Evolutionary conservation across 2,888 invertebrate species (phyloP).

Genomic region (Mechanitis messenoides): DNA sequence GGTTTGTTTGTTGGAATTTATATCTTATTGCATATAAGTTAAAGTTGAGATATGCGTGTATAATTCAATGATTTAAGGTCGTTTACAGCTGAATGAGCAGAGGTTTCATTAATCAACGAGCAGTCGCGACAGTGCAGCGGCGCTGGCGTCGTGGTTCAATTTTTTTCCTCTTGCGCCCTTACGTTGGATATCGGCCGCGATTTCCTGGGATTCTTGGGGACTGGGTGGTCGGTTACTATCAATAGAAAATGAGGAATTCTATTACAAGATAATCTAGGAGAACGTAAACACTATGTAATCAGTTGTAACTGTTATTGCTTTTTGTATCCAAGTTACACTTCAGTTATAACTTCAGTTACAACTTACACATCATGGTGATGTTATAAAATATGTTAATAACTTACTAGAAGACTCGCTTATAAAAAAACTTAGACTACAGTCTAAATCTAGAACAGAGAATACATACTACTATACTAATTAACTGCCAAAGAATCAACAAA

Average conservation of each 20-base stretch:
- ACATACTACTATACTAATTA: no score
- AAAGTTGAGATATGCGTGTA: constrained; percentile 30
- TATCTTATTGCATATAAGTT: neutral
- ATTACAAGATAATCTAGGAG: constrained; percentile 1
- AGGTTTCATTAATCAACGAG: constrained; percentile 73
- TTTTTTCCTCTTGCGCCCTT: constrained; percentile 73
- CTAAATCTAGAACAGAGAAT: no score
- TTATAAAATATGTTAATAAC: no score
- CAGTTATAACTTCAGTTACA: no score
- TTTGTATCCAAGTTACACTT: no score
- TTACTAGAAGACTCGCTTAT: no score
- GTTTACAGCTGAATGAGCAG: constrained; percentile 62
- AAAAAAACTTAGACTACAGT: no score
- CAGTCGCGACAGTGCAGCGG: constrained; percentile 73
- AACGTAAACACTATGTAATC: neutral
- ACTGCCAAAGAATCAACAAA: no score
- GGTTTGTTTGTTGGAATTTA: constrained; percentile 16
- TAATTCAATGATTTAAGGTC: constrained; percentile 33
- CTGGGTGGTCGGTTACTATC: constrained; percentile 62
- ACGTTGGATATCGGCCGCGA: constrained; percentile 73
- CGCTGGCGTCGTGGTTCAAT: constrained; percentile 68
- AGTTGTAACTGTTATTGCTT: neutral
- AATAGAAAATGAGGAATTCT: constrained; percentile 30
- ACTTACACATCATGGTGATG: no score
- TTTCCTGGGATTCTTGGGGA: constrained; percentile 68